Evolutionary conservation across 2,888 invertebrate species (phyloP).

Genomic region (Oligia latruncula): DNA sequence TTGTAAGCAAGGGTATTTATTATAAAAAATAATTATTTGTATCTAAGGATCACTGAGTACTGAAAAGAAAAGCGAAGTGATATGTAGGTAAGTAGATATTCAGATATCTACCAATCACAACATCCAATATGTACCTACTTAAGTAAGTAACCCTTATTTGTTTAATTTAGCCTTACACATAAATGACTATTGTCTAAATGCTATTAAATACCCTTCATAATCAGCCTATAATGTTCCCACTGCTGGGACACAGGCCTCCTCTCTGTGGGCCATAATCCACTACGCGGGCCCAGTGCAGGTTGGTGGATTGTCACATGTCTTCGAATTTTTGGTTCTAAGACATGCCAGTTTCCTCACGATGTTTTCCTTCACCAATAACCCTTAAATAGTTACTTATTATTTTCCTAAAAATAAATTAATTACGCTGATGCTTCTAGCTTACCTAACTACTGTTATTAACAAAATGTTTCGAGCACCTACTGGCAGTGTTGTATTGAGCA

Average conservation of each 20-base stretch:
- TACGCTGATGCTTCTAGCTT: conserved; percentile 12
- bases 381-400: conserved; percentile 2
- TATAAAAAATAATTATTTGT: neutral
- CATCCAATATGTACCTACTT: neutral
- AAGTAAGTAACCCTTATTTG: neutral
- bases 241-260: no score
- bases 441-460: conserved; percentile 11
- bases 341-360: no score
- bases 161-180: conserved; percentile 34
- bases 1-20: neutral
- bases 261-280: no score
- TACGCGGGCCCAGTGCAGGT: no score
- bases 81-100: neutral
- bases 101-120: neutral
- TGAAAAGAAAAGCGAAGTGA: neutral
- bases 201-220: conserved; percentile 17
- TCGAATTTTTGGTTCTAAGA: no score
- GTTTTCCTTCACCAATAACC: no score
- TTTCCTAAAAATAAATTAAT: conserved; percentile 44
- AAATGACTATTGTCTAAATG: conserved; percentile 49
- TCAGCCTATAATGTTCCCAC: no score
- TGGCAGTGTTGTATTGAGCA: conserved; percentile 39
- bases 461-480: conserved; percentile 32
- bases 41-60: neutral
- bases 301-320: no score